Evolutionary conservation across 1,140 invertebrate species (phyloP), one percentile per base, ranked within the genome.

Genomic region (Odontomachus brunneus): DNA sequence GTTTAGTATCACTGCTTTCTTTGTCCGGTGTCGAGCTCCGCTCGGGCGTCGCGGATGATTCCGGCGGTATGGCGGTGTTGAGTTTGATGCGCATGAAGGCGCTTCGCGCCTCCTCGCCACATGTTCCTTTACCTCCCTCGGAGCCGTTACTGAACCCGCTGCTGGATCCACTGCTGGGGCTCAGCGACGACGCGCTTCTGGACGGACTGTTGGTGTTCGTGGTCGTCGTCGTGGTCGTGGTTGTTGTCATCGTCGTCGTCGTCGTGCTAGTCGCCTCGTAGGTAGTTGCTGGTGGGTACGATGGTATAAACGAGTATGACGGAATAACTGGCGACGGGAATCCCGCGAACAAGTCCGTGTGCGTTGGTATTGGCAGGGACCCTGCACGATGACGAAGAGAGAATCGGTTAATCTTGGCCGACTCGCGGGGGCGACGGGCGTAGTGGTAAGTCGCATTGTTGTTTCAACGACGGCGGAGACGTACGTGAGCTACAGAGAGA

Each of bases 21-120:
- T 84, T 90, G 91, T 93, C 90, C 91, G 92, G 95, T 0, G 96
- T 96, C 1, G 95, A 96, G 0, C 95, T 95, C 4, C 91, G 86
- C 92, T 94, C 90, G 93, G 95, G 94, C 93, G 85, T 89, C 2
- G 91, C 49, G 87, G 89, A 33, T 86, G 89, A 49, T 24, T 74
- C 72, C 22, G 88, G 84, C 22, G 94, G 94, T 17, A 91, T 19
- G 9, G 4, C 9, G 14, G 89, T 90, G 65, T 91, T 93, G 44
- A 93, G 51, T 24, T 92, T 82, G 38, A 95, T 94, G 0, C 95
- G 95, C 1, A 95, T 95, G 91, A 97, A 97, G 44, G 97, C 97
- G 22, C 96, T 97, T 90, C 96, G 96, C 0, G 97, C 95, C 55
- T 97, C 97, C 82, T 97, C 97, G 90, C 91, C 22, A 11, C 38